Evolutionary conservation across 2,888 invertebrate species (phyloP).

Genomic region (Podotricha telesiphe): DNA sequence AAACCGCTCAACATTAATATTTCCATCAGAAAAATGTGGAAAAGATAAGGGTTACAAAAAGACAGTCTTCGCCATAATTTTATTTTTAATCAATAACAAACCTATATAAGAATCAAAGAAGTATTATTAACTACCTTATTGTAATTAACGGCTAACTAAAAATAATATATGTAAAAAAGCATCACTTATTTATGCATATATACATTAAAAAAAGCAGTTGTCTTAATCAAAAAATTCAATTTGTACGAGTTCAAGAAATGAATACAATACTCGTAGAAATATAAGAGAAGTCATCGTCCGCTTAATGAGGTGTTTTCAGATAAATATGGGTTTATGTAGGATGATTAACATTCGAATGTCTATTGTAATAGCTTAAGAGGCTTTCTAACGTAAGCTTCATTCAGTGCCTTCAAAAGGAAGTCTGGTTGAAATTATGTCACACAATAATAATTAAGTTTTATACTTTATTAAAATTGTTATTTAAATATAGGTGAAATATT

Average conservation of each 20-base stretch:
- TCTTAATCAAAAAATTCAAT: conserved; percentile 40
- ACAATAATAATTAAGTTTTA: neutral
- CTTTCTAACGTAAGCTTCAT: conserved; percentile 36
- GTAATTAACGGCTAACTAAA: neutral
- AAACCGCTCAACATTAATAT: conserved; percentile 55
- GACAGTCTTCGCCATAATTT: neutral
- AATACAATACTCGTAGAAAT: conserved; percentile 48
- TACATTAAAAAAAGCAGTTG: conserved; percentile 7
- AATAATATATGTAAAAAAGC: neutral
- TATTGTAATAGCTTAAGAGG: conserved; percentile 38
- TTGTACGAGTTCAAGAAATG: conserved; percentile 35
- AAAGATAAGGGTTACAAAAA: conserved; percentile 1
- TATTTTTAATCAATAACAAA: neutral
- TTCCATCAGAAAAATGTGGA: conserved; percentile 30
- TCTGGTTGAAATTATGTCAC: conserved; percentile 3
- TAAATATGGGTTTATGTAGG: conserved; percentile 51
- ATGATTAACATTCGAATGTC: conserved; percentile 51
- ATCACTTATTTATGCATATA: neutral
- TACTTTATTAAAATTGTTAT: neutral
- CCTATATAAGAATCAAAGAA: neutral
- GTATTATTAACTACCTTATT: neutral
- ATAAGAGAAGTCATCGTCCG: conserved; percentile 56
- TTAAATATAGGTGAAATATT: conserved; percentile 29
- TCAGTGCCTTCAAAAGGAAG: neutral
- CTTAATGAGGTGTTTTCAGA: conserved; percentile 57